These are phyloP conservation scores for Aphidius colemani DNA, from an alignment of 2,888 invertebrate species.

Conservation along the genomic window DNA sequence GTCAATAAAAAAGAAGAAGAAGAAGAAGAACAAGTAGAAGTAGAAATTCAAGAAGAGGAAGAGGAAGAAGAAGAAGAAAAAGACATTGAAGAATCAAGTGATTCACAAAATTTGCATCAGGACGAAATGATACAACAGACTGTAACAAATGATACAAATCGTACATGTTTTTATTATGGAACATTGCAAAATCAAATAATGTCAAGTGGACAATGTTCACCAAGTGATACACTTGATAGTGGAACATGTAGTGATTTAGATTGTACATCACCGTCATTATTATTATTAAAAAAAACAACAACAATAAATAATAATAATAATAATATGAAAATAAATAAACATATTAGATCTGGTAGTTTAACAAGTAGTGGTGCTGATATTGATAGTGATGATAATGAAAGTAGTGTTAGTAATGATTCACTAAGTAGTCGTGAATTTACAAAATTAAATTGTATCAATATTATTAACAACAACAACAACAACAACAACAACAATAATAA, in stretches of 20 bases:
- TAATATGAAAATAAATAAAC: conserved; percentile 62
- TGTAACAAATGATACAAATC: conserved; percentile 43
- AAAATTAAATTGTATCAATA: conserved; percentile 27
- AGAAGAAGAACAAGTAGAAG: conserved; percentile 6
- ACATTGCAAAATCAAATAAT: conserved; percentile 67
- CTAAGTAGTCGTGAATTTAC: conserved; percentile 74
- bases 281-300: conserved; percentile 67
- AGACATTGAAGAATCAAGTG: too few relatives aligned
- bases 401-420: conserved; percentile 82
- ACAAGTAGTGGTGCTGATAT: conserved; percentile 70
- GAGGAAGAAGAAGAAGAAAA: too few relatives aligned
- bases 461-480: conserved; percentile 28
- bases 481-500: background rate
- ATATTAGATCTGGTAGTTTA: conserved; percentile 64
- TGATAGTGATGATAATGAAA: conserved; percentile 74
- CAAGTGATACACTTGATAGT: conserved; percentile 81
- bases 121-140: conserved; percentile 62
- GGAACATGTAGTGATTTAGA: conserved; percentile 86
- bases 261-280: conserved; percentile 71
- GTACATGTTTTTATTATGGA: conserved; percentile 68
- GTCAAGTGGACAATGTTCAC: conserved; percentile 82
- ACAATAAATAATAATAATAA: conserved; percentile 56
- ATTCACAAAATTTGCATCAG: conserved; percentile 28
- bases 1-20: conserved; percentile 54
- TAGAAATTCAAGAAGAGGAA: conserved; percentile 9